Evolutionary conservation across 1,140 invertebrate species (phyloP), one percentile per base, ranked within the genome.

Genomic region (Drosophila tristis): DNA sequence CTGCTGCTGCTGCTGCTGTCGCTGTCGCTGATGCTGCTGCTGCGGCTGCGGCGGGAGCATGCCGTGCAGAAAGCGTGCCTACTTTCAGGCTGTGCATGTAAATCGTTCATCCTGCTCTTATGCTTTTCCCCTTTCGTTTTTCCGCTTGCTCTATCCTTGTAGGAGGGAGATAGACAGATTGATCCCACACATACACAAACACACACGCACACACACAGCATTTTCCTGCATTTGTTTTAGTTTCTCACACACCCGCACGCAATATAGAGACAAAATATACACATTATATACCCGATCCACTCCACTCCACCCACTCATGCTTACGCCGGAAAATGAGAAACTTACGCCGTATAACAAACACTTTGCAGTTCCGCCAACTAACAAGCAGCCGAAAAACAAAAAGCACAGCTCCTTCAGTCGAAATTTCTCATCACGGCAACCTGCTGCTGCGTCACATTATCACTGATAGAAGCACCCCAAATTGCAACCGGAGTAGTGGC

Each of bases 291-390:
- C 35, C 35, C 35, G 35, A 39, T 39, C 11, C 35, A 13, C 4
- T 39, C 11, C 49, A 47, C 49, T 39, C 11, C 49, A 47, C 57
- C 8, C 44, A 23, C 53, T 42, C 39, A 31, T 74, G n/a, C 47
- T 53, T 74, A 53, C 54, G 63, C 60, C 81, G 57, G 56, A 49
- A 64, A 59, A 78, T 82, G 56, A 78, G 68, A 77, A 78, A 75
- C 64, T 64, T 82, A 71, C 55, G 74, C 54, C 72, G 51, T 71
- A 57, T 71, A 73, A 60, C 63, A 61, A 82, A 78, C 79, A 82
- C 62, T 78, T 87, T 70, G 67, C 81, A 78, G 68, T 87, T 79
- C 45, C 66, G 65, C 48, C 57, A 67, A 44, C 54, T 71, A 72
- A 71, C 68, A 51, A 51, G 72, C 47, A 59, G 49, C 20, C 31